These are phyloP conservation scores for Knipowitschia caucasica DNA, from an alignment of 2,797 vertebrate genomes.

Conservation along the genomic window DNA sequence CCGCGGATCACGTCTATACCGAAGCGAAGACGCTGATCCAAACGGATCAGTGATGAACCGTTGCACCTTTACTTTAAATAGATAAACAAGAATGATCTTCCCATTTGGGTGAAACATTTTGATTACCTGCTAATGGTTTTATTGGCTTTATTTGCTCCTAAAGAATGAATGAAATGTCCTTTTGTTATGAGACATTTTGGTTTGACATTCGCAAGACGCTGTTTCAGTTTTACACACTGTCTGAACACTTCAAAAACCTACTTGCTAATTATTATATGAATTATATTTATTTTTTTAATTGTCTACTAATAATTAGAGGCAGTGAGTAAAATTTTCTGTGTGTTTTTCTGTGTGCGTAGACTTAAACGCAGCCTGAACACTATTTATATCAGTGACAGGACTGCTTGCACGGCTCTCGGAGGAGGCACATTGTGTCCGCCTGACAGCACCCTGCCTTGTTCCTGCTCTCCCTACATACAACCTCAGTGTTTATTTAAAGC, in stretches of 20 bases:
- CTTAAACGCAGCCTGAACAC: slow-evolving; percentile 77
- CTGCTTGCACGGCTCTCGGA: slow-evolving; percentile 76
- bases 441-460: slow-evolving; percentile 78
- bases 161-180: too few relatives aligned
- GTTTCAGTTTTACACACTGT: neutral
- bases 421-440: slow-evolving; percentile 75
- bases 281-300: neutral
- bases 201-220: too few relatives aligned
- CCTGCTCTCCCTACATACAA: slow-evolving; percentile 66
- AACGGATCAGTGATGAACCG: too few relatives aligned
- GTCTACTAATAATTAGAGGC: neutral
- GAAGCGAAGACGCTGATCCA: too few relatives aligned
- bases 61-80: too few relatives aligned
- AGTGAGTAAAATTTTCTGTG: slow-evolving; percentile 14
- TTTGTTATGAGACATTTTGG: too few relatives aligned
- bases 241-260: neutral
- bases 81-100: too few relatives aligned
- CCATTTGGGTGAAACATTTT: too few relatives aligned
- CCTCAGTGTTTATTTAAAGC: slow-evolving; percentile 85
- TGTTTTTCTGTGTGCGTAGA: slow-evolving; percentile 40
- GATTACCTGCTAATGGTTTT: too few relatives aligned
- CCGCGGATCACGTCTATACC: too few relatives aligned
- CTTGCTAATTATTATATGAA: neutral
- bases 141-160: too few relatives aligned
- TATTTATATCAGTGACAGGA: slow-evolving; percentile 86